phyloP scores from a whole-genome alignment of 2,888 invertebrate species.

The Pasiphila rectangulata region DNA sequence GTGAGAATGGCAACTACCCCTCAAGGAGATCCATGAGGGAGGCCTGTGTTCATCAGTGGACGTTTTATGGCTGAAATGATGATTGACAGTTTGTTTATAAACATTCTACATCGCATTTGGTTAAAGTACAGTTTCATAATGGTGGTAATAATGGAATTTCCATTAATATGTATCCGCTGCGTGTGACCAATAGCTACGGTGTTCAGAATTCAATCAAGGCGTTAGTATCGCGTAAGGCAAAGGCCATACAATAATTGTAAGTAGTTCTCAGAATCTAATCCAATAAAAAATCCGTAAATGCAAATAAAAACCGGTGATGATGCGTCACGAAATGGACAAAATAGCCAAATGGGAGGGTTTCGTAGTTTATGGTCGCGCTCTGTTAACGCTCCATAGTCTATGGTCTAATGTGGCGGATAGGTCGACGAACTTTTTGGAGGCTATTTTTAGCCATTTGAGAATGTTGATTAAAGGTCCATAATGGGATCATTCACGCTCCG shows the following conservation, averaged over 20 bases:
- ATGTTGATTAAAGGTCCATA: constrained; percentile 50
- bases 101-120: too few species aligned
- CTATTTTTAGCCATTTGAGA: constrained; percentile 60
- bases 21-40: too few species aligned
- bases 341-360: constrained; percentile 54
- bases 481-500: constrained; percentile 33
- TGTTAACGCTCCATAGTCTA: constrained; percentile 61
- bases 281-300: constrained; percentile 30
- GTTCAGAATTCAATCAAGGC: background rate
- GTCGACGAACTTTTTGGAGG: constrained; percentile 56
- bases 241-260: constrained; percentile 13
- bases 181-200: too few species aligned
- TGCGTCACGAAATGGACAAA: constrained; percentile 52
- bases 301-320: constrained; percentile 56
- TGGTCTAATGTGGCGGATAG: constrained; percentile 59
- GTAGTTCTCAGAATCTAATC: constrained; percentile 20
- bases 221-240: background rate
- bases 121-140: too few species aligned
- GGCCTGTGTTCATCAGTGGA: too few species aligned
- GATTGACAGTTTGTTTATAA: too few species aligned
- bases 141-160: too few species aligned
- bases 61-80: too few species aligned
- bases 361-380: constrained; percentile 61
- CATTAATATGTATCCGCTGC: too few species aligned
- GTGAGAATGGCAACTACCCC: too few species aligned